Evolutionary conservation across 2,113 vertebrate species (phyloP).

Genomic region (Chaenocephalus aceratus): DNA sequence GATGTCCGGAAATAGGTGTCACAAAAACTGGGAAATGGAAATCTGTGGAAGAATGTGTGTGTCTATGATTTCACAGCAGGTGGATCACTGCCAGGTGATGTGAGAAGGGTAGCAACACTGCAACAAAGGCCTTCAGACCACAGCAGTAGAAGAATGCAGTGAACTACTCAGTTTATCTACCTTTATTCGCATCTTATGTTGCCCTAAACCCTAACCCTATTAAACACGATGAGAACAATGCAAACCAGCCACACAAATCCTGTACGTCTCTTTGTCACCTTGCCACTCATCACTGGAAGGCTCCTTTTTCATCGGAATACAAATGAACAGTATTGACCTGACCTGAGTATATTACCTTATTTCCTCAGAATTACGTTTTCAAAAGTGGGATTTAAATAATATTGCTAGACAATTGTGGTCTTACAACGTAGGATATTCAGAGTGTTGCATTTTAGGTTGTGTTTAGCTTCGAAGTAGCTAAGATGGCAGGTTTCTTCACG

Average conservation of each 20-base stretch:
- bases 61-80: conserved; percentile 33
- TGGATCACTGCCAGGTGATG: conserved; percentile 34
- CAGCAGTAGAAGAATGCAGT: not conserved
- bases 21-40: conserved; percentile 15
- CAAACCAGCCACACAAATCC: not conserved
- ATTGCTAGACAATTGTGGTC: too few relatives aligned
- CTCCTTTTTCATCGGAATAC: not conserved
- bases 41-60: conserved; percentile 10
- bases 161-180: not conserved
- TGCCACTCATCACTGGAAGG: not conserved
- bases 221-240: too few relatives aligned
- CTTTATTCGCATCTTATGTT: not conserved
- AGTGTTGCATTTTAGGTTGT: not conserved
- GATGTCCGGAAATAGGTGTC: conserved; percentile 29
- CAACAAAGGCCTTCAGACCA: conserved; percentile 33
- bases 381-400: not conserved
- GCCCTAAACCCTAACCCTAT: not conserved
- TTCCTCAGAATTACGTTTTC: too few relatives aligned
- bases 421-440: not conserved
- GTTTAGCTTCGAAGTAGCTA: not conserved
- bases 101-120: not conserved
- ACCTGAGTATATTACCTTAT: too few relatives aligned
- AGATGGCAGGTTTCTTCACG: not conserved
- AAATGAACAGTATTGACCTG: too few relatives aligned
- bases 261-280: not conserved